phyloP scores from a whole-genome alignment of 35 echinoderm and acorn worm species.

The Anneissia japonica region DNA sequence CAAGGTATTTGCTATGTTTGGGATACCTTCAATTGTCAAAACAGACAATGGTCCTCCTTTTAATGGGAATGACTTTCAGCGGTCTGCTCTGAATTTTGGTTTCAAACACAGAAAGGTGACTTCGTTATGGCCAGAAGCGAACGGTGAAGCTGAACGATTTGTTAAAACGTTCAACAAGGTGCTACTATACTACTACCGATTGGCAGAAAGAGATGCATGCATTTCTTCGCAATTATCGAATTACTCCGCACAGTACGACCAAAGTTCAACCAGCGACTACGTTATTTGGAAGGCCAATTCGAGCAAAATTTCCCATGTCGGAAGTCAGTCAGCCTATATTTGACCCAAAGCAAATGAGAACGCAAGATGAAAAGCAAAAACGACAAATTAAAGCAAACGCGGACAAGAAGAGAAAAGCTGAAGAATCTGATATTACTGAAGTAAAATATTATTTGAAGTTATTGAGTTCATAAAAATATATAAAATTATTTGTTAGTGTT shows the following conservation, averaged over 20 bases:
- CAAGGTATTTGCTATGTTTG: slow-evolving; percentile 55
- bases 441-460: no score
- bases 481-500: no score
- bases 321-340: neutral
- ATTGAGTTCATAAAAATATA: no score
- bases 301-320: slow-evolving; percentile 14
- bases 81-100: slow-evolving; percentile 52
- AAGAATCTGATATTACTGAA: neutral
- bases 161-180: slow-evolving; percentile 67
- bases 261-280: slow-evolving; percentile 39
- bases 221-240: slow-evolving; percentile 60
- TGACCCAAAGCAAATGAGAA: neutral
- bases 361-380: neutral
- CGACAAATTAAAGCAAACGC: neutral
- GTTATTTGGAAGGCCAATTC: slow-evolving; percentile 30
- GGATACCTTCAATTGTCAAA: slow-evolving; percentile 27
- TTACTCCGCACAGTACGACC: slow-evolving; percentile 66
- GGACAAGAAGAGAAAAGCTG: neutral
- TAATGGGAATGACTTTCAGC: slow-evolving; percentile 48
- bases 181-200: slow-evolving; percentile 26
- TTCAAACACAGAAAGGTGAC: slow-evolving; percentile 65
- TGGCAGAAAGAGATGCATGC: slow-evolving; percentile 67
- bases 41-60: slow-evolving; percentile 77
- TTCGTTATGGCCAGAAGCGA: slow-evolving; percentile 67
- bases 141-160: slow-evolving; percentile 70